Evolutionary conservation across 2,888 invertebrate genomes (phyloP).

Genomic region (Lissonota sp.): DNA sequence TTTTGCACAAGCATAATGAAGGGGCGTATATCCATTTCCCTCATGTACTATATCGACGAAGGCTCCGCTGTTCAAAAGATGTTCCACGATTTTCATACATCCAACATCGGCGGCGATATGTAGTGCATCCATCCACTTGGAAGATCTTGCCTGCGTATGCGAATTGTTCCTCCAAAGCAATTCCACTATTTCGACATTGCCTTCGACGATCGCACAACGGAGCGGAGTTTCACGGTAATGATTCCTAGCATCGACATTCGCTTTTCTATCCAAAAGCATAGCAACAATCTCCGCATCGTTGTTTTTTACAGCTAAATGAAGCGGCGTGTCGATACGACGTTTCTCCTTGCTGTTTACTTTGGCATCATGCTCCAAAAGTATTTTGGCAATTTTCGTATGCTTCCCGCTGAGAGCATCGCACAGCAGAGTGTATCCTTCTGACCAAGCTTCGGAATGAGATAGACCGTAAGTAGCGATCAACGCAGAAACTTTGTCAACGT

Average conservation of each 20-base stretch:
- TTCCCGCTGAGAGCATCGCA: background rate
- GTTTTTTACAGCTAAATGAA: conserved; percentile 31
- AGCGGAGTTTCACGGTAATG: conserved; percentile 1
- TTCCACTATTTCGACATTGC: background rate
- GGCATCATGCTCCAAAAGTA: background rate
- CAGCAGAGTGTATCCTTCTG: background rate
- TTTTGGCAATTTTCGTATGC: background rate
- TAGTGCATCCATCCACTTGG: background rate
- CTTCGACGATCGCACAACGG: background rate
- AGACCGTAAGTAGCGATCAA: background rate
- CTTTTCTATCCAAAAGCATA: background rate
- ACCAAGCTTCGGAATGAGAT: background rate
- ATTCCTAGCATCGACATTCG: background rate
- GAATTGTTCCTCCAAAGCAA: background rate
- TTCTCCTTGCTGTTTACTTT: background rate
- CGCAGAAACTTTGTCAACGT: background rate
- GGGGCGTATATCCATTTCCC: background rate
- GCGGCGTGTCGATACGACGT: background rate
- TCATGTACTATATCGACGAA: background rate
- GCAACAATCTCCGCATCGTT: background rate
- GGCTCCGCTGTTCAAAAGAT: conserved; percentile 20
- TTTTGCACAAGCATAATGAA: background rate
- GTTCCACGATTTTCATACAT: background rate
- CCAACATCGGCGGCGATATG: background rate
- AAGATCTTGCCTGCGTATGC: background rate